Percentiles rank a stretch among this genome's conserved stretches.
These are phyloP conservation scores for Drosophila athabasca DNA, from an alignment of 1,140 invertebrate species.

Conservation along the genomic window DNA sequence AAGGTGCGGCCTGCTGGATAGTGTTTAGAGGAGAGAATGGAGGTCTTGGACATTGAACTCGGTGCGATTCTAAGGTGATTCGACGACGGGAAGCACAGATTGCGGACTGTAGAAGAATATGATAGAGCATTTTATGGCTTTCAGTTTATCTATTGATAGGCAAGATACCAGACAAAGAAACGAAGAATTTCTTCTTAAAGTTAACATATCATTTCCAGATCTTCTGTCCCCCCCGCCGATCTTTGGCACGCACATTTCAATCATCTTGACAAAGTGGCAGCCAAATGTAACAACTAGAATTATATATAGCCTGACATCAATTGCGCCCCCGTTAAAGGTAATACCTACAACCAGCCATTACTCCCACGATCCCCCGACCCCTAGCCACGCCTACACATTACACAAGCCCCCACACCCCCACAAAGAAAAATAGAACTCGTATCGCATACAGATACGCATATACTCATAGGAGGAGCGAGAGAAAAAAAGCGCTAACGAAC, in stretches of 20 bases:
- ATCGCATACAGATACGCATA: constrained; percentile 38
- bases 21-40: constrained; percentile 13
- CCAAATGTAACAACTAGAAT: background rate
- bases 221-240: constrained; percentile 28
- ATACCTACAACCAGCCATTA: constrained; percentile 35
- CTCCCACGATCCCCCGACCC: constrained; percentile 17
- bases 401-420: constrained; percentile 6
- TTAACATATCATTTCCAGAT: constrained; percentile 6
- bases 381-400: constrained; percentile 14
- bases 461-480: constrained; percentile 6
- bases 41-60: constrained; percentile 42
- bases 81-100: constrained; percentile 28
- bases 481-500: constrained; percentile 78
- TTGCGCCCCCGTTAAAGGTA: constrained; percentile 41
- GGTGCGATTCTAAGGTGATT: constrained; percentile 38
- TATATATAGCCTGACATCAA: constrained; percentile 4
- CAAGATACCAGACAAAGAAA: too few species aligned
- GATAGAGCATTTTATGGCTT: background rate
- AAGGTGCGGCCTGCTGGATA: constrained; percentile 43
- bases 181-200: background rate
- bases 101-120: background rate
- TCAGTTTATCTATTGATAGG: background rate
- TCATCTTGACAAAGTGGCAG: constrained; percentile 49
- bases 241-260: constrained; percentile 48
- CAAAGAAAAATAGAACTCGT: constrained; percentile 38